These are phyloP conservation scores for Reinhardtius hippoglossoides DNA, from an alignment of 2,113 vertebrate species.

Conservation along the genomic window DNA sequence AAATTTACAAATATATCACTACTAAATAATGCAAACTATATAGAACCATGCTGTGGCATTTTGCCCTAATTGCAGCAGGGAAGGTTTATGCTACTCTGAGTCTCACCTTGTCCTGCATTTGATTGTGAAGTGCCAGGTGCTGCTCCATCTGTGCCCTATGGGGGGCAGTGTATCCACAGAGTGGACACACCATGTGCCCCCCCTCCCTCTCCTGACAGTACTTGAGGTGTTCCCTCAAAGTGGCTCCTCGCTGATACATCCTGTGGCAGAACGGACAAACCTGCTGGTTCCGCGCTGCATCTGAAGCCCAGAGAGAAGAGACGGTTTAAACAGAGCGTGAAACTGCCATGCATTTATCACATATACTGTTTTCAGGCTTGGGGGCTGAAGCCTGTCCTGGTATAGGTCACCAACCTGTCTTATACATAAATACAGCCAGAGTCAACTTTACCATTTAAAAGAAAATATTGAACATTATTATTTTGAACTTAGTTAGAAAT, in stretches of 20 bases:
- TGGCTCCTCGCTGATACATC: conserved; percentile 69
- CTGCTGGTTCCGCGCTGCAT: conserved; percentile 63
- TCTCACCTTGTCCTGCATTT: conserved; percentile 79
- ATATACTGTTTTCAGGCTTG: background rate
- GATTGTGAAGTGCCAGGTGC: conserved; percentile 79
- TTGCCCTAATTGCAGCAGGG: background rate
- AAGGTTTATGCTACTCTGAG: background rate
- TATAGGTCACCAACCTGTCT: background rate
- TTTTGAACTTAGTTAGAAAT: background rate
- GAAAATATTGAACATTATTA: background rate
- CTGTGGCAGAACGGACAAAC: conserved; percentile 83
- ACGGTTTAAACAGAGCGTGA: conserved; percentile 5
- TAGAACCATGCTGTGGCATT: background rate
- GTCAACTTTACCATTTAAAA: background rate
- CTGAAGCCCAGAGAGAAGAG: conserved; percentile 53
- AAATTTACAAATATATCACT: background rate
- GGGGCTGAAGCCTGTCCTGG: background rate
- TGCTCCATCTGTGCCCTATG: conserved; percentile 81
- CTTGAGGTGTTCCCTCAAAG: conserved; percentile 81
- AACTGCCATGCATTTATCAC: background rate
- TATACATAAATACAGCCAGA: background rate
- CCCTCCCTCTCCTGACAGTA: conserved; percentile 81
- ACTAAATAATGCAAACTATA: background rate
- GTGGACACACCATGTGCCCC: conserved; percentile 74
- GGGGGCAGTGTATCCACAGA: conserved; percentile 81